These are phyloP conservation scores for Phenganax subtilis DNA, from an alignment of 92 coral and sea anemone species.

Conservation along the genomic window DNA sequence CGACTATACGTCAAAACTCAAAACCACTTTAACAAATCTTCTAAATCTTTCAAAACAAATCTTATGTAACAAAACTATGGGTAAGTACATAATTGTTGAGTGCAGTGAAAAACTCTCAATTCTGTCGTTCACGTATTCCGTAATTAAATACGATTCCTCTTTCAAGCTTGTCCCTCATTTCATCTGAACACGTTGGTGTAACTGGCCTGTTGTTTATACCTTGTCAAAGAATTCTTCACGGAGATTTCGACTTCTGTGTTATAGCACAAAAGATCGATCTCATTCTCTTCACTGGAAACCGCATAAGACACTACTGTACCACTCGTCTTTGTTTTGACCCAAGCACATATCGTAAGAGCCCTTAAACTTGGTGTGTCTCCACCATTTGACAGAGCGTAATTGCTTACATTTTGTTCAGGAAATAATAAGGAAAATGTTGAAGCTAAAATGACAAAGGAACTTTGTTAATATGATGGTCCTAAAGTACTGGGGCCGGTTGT, in stretches of 20 bases:
- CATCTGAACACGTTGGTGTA: no score
- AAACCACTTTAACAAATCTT: no score
- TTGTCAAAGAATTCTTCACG: not conserved
- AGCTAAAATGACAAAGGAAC: not conserved
- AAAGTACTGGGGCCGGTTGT: no score
- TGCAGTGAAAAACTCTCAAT: no score
- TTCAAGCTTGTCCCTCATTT: no score
- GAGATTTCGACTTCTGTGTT: not conserved
- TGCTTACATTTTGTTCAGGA: not conserved
- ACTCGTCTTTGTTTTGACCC: not conserved
- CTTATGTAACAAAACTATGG: no score
- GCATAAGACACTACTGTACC: not conserved
- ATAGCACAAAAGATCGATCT: conserved; percentile 5
- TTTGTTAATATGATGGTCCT: no score
- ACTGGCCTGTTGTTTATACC: not conserved
- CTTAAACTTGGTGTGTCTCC: not conserved
- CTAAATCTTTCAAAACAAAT: no score
- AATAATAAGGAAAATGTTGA: not conserved
- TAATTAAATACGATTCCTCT: no score
- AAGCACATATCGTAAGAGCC: conserved; percentile 1
- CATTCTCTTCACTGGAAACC: not conserved
- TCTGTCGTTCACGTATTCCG: no score
- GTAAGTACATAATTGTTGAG: no score
- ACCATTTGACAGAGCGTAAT: not conserved
- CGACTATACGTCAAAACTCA: no score